Percentiles rank a stretch among this genome's conserved stretches.
Evolutionary conservation across 2,888 invertebrate genomes (phyloP).

Genomic region (Cabera pusaria): DNA sequence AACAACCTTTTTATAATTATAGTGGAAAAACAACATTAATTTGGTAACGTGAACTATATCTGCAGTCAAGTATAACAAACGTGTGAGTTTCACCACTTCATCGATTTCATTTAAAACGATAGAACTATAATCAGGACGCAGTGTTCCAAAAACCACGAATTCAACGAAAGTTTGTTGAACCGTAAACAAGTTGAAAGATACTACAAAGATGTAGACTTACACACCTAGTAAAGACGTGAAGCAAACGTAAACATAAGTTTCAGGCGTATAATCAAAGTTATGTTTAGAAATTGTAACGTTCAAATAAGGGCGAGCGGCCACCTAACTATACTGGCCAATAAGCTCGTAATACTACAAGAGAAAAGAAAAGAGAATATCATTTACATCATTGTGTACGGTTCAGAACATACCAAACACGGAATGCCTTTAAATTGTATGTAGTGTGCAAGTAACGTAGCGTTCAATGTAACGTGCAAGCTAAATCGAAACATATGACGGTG

Average conservation of each 20-base stretch:
- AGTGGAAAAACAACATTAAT: conserved; percentile 7
- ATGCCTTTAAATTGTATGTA: conserved; percentile 20
- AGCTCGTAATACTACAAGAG: conserved; percentile 1
- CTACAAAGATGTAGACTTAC: conserved; percentile 61
- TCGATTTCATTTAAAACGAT: no score
- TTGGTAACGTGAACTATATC: no score
- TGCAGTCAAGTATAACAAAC: no score
- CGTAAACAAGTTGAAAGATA: conserved; percentile 71
- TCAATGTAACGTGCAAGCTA: conserved; percentile 35
- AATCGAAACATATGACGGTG: conserved; percentile 52
- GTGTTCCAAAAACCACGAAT: conserved; percentile 9
- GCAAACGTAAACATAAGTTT: conserved; percentile 50
- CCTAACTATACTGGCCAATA: conserved; percentile 13
- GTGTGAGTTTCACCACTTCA: no score
- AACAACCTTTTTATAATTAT: no score
- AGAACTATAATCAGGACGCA: no score
- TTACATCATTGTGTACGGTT: conserved; percentile 19
- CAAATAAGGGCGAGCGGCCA: conserved; percentile 26
- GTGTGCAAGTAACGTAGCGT: conserved; percentile 21
- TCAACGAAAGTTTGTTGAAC: conserved; percentile 65
- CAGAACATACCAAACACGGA: conserved; percentile 13
- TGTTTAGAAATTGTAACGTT: conserved; percentile 30
- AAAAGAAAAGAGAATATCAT: conserved; percentile 22
- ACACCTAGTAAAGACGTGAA: conserved; percentile 41
- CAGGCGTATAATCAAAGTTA: conserved; percentile 39